Conservation (phyloP, 2,888 invertebrate genomes). For the Phoenoteleia sp. region DNA sequence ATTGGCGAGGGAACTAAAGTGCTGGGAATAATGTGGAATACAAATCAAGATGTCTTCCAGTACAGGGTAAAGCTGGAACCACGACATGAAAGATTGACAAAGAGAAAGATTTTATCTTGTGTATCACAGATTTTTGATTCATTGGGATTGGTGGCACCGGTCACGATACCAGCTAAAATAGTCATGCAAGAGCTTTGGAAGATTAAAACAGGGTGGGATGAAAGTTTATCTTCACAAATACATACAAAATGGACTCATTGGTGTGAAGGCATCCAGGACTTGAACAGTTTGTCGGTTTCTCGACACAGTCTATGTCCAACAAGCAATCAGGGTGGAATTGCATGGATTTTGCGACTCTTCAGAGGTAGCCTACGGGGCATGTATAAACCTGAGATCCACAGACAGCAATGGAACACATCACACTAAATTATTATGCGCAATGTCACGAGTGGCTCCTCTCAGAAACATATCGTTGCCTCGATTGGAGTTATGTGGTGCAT, state of each 20-base stretch:
- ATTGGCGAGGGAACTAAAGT: too few relatives aligned
- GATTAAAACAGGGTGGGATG: conserved; percentile 21
- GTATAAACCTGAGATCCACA: conserved; percentile 19
- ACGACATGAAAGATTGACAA: not conserved
- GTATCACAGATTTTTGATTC: conserved; percentile 35
- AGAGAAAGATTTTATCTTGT: conserved; percentile 12
- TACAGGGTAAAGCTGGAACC: conserved; percentile 3
- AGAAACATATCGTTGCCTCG: conserved; percentile 16
- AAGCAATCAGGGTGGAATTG: too few relatives aligned
- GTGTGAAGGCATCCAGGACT: conserved; percentile 32
- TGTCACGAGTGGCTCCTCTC: conserved; percentile 37
- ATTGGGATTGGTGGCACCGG: conserved; percentile 18
- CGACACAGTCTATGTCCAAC: too few relatives aligned
- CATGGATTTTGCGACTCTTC: conserved; percentile 71
- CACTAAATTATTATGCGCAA: conserved; percentile 35
- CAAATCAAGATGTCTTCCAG: not conserved
- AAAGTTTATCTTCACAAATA: not conserved
- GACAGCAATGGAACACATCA: not conserved
- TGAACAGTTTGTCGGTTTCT: conserved; percentile 66
- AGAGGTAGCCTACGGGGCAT: conserved; percentile 31
- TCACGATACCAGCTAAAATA: conserved; percentile 14
- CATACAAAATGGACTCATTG: conserved; percentile 22
- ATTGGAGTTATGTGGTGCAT: not conserved
- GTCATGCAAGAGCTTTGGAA: conserved; percentile 7
- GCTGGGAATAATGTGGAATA: conserved; percentile 21